These are phyloP conservation scores for Epizoanthus ramosus DNA, from an alignment of 92 coral and sea anemone genomes.

Conservation along the genomic window DNA sequence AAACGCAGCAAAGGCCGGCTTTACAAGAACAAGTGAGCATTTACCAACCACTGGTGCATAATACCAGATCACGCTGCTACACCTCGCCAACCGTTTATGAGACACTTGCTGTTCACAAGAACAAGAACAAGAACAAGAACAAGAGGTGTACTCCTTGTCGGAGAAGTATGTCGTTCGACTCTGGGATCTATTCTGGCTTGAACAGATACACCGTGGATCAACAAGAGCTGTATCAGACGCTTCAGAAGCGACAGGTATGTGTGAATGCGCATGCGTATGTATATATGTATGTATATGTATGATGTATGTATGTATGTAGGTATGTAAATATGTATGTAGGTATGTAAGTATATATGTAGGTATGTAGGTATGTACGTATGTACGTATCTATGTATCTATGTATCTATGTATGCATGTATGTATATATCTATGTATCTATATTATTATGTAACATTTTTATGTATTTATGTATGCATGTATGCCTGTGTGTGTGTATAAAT, in stretches of 20 bases:
- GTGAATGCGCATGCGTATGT: no score
- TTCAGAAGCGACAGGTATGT: conserved; percentile 16
- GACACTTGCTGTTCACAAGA: background rate
- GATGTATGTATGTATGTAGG: no score
- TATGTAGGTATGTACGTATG: no score
- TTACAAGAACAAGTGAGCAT: conserved; percentile 23
- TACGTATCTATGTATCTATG: no score
- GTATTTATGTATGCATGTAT: no score
- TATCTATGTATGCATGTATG: no score
- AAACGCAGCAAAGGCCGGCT: conserved; percentile 6
- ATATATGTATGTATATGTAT: background rate
- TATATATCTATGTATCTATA: no score
- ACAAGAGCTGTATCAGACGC: conserved; percentile 17
- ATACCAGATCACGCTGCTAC: conserved; percentile 24
- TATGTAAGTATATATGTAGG: no score
- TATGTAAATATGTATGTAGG: no score
- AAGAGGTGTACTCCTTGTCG: background rate
- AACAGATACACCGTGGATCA: conserved; percentile 30
- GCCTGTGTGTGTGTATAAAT: no score
- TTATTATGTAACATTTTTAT: no score
- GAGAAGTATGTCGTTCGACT: background rate
- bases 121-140: background rate
- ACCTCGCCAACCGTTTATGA: conserved; percentile 12
- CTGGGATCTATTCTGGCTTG: conserved; percentile 4
- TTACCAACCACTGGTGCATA: conserved; percentile 23